These are phyloP conservation scores for Brachyhypopomus occidentalis DNA, from an alignment of 2,113 vertebrate species.

Conservation along the genomic window DNA sequence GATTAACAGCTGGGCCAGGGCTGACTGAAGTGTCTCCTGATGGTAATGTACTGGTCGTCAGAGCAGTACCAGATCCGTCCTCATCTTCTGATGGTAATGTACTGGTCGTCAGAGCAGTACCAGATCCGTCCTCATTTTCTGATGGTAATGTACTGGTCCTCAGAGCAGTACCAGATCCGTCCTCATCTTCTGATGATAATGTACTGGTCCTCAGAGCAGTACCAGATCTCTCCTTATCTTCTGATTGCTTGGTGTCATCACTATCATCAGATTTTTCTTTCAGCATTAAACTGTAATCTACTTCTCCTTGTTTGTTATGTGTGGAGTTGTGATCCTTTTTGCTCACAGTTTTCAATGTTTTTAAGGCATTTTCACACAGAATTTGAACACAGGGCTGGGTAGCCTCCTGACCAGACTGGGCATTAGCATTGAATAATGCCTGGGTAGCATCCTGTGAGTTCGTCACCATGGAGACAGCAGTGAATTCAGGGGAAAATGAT, in stretches of 20 bases:
- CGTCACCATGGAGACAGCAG: slow-evolving; percentile 3
- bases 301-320: not conserved
- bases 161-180: not conserved
- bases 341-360: slow-evolving; percentile 1
- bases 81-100: not conserved
- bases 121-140: not conserved
- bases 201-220: not conserved
- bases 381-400: slow-evolving; percentile 41
- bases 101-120: slow-evolving; percentile 7
- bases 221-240: slow-evolving; percentile 32
- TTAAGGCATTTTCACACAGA: slow-evolving; percentile 30
- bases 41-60: slow-evolving; percentile 10
- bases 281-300: not conserved
- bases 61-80: not conserved
- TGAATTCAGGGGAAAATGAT: slow-evolving; percentile 18
- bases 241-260: slow-evolving; percentile 3
- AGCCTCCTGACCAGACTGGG: slow-evolving; percentile 12
- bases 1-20: slow-evolving; percentile 9
- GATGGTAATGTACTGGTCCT: slow-evolving; percentile 13
- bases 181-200: not conserved
- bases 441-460: slow-evolving; percentile 27
- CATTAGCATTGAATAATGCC: slow-evolving; percentile 1
- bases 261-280: not conserved
- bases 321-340: not conserved
- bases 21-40: slow-evolving; percentile 30